These are phyloP conservation scores for Andrena dorsata DNA, from an alignment of 2,888 invertebrate genomes.

Conservation along the genomic window DNA sequence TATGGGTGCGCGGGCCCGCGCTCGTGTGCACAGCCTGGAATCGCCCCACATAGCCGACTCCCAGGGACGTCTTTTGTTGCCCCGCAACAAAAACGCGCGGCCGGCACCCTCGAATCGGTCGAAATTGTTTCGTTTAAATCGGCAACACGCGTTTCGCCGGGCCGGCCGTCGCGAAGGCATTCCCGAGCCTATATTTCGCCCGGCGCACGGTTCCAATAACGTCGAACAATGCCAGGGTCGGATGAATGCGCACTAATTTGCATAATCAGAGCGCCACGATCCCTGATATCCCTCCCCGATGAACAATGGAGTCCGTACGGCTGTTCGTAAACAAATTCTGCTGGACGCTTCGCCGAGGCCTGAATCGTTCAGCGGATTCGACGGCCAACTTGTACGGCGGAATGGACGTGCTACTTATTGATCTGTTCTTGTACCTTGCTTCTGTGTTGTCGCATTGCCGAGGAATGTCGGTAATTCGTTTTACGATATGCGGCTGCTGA, in stretches of 20 bases:
- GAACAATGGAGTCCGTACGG: constrained; percentile 26
- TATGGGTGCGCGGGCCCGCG: constrained; percentile 36
- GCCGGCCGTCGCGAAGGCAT: not conserved
- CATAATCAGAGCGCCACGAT: constrained; percentile 40
- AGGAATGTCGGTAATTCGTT: not conserved
- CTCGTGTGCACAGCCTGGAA: constrained; percentile 16
- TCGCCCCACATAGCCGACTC: constrained; percentile 24
- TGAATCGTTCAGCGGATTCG: not conserved
- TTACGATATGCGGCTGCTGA: too few relatives aligned
- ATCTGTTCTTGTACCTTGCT: not conserved
- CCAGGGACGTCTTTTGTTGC: constrained; percentile 54
- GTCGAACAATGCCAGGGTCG: constrained; percentile 8
- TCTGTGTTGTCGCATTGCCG: not conserved
- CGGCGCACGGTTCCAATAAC: not conserved
- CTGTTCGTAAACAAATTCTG: constrained; percentile 44
- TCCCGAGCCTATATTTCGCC: constrained; percentile 5
- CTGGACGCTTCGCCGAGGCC: not conserved
- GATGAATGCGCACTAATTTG: constrained; percentile 34
- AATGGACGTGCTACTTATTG: constrained; percentile 1
- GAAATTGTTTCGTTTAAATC: constrained; percentile 68
- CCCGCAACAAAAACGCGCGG: constrained; percentile 48
- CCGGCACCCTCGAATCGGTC: constrained; percentile 49
- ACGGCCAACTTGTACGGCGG: not conserved
- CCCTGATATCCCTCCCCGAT: not conserved
- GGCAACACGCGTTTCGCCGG: constrained; percentile 40